Conservation (phyloP, 30 jellyfish, hydroid and myxozoan species). For the Aurelia sp. region DNA sequence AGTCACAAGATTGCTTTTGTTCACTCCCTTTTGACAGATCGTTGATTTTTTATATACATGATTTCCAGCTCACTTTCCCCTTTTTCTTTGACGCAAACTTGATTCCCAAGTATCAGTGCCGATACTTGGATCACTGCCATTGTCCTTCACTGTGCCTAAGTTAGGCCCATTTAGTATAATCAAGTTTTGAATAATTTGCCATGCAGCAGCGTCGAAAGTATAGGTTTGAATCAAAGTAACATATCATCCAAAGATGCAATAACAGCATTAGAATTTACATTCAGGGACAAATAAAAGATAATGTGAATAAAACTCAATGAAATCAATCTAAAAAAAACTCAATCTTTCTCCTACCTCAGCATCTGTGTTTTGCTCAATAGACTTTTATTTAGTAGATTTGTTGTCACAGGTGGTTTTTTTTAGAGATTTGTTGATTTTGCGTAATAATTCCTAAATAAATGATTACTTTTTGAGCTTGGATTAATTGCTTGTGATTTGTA, state of each 20-base stretch:
- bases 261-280: background rate
- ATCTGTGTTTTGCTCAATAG: too few species aligned
- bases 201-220: background rate
- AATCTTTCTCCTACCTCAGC: background rate
- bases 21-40: conserved; percentile 7
- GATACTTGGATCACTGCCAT: conserved; percentile 1
- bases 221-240: background rate
- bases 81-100: conserved; percentile 9
- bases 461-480: too few species aligned
- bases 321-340: background rate
- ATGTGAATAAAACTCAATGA: background rate
- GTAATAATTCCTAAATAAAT: too few species aligned
- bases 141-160: conserved; percentile 6
- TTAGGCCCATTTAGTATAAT: conserved; percentile 9
- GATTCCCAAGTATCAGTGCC: conserved; percentile 15
- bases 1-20: conserved; percentile 19
- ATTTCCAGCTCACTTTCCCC: conserved; percentile 16
- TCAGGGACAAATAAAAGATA: background rate
- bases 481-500: too few species aligned
- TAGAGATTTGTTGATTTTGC: too few species aligned
- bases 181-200: conserved; percentile 24
- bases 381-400: too few species aligned
- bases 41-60: conserved; percentile 1
- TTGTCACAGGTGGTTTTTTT: too few species aligned
- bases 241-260: conserved; percentile 7